Evolutionary conservation across 2,113 vertebrate genomes (phyloP), one percentile per base, ranked within the genome.

Genomic region (Grammomys surdaster): DNA sequence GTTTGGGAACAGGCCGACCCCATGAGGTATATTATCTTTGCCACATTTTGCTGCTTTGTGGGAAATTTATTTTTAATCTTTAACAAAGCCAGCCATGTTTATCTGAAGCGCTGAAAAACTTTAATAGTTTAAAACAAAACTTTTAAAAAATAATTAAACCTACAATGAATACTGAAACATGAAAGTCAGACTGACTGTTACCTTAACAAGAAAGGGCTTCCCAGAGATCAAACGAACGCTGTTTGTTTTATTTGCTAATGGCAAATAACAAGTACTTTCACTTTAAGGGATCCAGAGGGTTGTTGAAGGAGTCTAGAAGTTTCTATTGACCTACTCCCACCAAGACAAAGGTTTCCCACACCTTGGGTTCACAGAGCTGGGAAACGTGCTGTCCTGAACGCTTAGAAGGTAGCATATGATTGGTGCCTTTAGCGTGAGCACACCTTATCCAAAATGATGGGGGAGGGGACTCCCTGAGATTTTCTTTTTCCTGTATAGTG

Each of bases 1-100:
- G 98, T 99, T 99, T 99, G 98, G 99, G 98, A 99, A 99, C 98
- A 99, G 94, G 97, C 96, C 96, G 98, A 98, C 98, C 98, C 98
- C 98, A 98, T 98, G 97, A 73, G 17, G 98, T 98, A 98, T 98
- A 98, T 98, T 98, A 98, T 98, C 98, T 98, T 98, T 98, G 98
- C 97, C 98, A 98, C 98, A 3, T 98, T 98, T 98, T 98, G 97
- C 98, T 98, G 97, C 98, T 98, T 98, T 97, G 95, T 98, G 98
- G 98, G 98, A 98, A 98, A 98, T 98, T 98, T 99, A 98, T 98
- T 99, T 99, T 98, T 98, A 98, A 98, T 98, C 98, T 97, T 97
- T 98, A 98, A 98, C 98, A 98, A 98, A 99, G 98, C 98, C 98
- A 95, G 97, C 81, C 93, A 69, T 99, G 98, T 98, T 99, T 99